phyloP scores from a whole-genome alignment of 2,888 invertebrate genomes.

The Scaptomyza parva region DNA sequence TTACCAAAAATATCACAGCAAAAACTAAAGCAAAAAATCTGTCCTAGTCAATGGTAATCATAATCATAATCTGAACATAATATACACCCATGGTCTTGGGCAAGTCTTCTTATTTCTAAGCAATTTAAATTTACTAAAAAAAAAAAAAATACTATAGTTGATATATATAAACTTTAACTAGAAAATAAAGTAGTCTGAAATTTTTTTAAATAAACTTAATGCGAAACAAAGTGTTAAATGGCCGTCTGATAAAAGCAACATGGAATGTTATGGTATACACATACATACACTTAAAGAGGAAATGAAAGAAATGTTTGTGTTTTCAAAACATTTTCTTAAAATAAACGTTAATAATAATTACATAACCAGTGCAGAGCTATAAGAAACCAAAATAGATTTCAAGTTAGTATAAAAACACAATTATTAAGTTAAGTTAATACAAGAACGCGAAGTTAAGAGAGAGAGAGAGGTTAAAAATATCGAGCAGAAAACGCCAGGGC shows the following conservation, averaged over 20 bases:
- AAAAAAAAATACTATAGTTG: too few species aligned
- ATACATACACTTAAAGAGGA: conserved; percentile 16
- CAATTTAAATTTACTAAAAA: too few species aligned
- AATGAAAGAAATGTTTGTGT: conserved; percentile 41
- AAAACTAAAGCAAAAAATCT: not conserved
- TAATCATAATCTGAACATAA: too few species aligned
- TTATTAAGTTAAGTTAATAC: conserved; percentile 39
- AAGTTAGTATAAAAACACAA: conserved; percentile 50
- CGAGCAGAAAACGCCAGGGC: conserved; percentile 48
- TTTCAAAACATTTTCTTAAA: conserved; percentile 48
- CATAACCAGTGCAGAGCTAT: conserved; percentile 85
- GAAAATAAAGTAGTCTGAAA: conserved; percentile 2
- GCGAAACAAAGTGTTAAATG: conserved; percentile 1
- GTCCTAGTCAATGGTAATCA: not conserved
- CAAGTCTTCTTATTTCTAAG: not conserved
- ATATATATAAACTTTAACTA: conserved; percentile 11
- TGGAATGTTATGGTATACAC: conserved; percentile 3
- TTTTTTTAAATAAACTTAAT: not conserved
- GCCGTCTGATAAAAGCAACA: conserved; percentile 3
- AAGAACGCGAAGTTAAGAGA: conserved; percentile 31
- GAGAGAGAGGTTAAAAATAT: conserved; percentile 15
- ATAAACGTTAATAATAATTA: conserved; percentile 51
- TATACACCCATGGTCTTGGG: too few species aligned
- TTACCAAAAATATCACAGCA: too few species aligned
- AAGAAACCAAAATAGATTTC: conserved; percentile 61